Base-by-base conservation (phyloP, 2,797 vertebrate genomes). In the Notamacropus eugenii region DNA sequence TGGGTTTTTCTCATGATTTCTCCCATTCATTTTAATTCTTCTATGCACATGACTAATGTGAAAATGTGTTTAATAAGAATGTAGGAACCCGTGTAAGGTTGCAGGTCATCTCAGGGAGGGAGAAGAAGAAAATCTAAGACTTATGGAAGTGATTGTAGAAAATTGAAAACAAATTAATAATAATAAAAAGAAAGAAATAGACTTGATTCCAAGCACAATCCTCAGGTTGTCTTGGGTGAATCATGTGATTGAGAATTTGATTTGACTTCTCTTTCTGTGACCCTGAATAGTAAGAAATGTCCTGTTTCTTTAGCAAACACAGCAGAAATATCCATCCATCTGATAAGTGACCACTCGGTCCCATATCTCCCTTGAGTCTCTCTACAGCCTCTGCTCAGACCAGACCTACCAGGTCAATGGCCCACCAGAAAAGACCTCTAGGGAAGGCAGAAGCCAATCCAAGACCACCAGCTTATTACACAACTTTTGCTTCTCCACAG, bases 161-260 rank as follows among this genome's bases (percentile, higher is more conserved):
- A 52, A 52, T 52, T 52, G 4, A 52, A 52, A 52, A 52, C 52
- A 52, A 52, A 52, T 52, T 52, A 52, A 52, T 52, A 52, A 52
- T 52, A 52, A 52, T 52, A 52, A 52, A 52, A 74, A 40, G 94
- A 95, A 95, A 46, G 14, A 57, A 27, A 29, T 55, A 29, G 90
- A 11, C 90, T 92, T 29, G 58, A 59, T 59, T 58, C 46, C 13
- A 19, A 74, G 91, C 55, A 22, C 0, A 0, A 11, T 92, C 93
- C 91, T 95, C 97, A 55, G 40, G 91, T 91, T 74, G 55, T 16
- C 55, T 93, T 52, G 31, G 90, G 58, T 1, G 12, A 90, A 40
- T 40, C 27, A 0, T 55, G 57, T 0, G 22, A 29, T 56, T 93
- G 54, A 9, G 31, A 0, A 8, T 29, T n/a, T 28, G 50, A 95